phyloP scores from a whole-genome alignment of 1,140 invertebrate species.

The Melitaea cinxia region DNA sequence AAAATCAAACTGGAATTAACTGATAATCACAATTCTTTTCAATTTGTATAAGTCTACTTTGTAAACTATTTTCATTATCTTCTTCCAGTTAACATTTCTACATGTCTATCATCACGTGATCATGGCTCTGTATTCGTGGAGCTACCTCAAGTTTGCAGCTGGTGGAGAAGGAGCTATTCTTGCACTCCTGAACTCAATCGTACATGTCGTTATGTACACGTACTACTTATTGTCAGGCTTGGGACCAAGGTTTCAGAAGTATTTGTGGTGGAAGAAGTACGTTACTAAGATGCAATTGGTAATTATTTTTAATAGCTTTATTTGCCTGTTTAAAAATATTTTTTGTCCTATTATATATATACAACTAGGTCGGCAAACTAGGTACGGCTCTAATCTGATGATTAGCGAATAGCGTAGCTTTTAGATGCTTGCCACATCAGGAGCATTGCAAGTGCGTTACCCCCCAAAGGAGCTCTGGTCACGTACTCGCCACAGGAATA shows the following conservation, averaged over 20 bases:
- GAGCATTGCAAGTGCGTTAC: too few species aligned
- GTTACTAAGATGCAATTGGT: slow-evolving; percentile 93
- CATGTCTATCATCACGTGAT: slow-evolving; percentile 89
- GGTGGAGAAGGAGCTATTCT: slow-evolving; percentile 83
- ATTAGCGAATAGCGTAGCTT: too few species aligned
- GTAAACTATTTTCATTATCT: slow-evolving; percentile 4
- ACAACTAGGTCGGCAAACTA: too few species aligned
- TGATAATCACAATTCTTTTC: too few species aligned
- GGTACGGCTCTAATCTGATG: too few species aligned
- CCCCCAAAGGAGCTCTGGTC: too few species aligned
- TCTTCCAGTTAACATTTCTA: slow-evolving; percentile 88
- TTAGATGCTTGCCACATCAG: too few species aligned
- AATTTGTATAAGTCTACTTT: too few species aligned
- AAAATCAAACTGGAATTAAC: too few species aligned
- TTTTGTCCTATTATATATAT: too few species aligned
- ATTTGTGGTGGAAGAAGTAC: slow-evolving; percentile 96
- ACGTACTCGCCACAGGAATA: too few species aligned
- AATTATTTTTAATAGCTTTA: too few species aligned
- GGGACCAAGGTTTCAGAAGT: slow-evolving; percentile 91
- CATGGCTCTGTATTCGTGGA: slow-evolving; percentile 84
- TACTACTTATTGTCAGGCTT: slow-evolving; percentile 92
- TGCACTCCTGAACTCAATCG: slow-evolving; percentile 86
- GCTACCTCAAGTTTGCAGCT: slow-evolving; percentile 82
- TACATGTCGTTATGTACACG: slow-evolving; percentile 91
- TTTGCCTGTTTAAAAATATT: not conserved